These are phyloP conservation scores for Sylvietta virens DNA, from an alignment of 2,113 vertebrate species.

Conservation along the genomic window DNA sequence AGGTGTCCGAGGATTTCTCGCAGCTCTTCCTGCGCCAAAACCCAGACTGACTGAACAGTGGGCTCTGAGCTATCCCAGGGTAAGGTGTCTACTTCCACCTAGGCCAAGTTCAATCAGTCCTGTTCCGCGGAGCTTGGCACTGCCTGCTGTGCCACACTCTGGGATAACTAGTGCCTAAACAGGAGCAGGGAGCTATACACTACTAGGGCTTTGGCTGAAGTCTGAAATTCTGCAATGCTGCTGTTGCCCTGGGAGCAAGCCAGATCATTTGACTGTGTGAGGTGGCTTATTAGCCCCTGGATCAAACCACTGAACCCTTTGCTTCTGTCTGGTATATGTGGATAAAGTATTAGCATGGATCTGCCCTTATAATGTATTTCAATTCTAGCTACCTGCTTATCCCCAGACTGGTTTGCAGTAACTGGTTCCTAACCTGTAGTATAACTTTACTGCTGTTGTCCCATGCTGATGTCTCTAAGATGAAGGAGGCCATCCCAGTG, in stretches of 20 bases:
- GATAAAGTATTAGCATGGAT: background rate
- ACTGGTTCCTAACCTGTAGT: background rate
- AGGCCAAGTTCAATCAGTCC: background rate
- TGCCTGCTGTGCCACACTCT: fast-evolving
- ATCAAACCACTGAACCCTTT: background rate
- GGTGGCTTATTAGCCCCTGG: background rate
- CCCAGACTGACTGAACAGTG: background rate
- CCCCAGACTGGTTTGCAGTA: background rate
- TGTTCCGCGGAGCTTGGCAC: background rate
- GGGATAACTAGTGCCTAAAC: background rate
- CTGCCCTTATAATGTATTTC: background rate
- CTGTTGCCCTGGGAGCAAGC: background rate
- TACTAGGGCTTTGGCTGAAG: background rate
- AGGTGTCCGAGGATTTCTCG: background rate
- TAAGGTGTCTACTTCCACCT: background rate
- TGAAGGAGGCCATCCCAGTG: conserved; percentile 20
- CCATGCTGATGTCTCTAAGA: conserved; percentile 34
- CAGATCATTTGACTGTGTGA: background rate
- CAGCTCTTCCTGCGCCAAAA: background rate
- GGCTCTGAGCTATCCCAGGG: background rate
- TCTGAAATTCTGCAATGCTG: background rate
- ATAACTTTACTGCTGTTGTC: conserved; percentile 12
- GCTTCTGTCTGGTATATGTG: background rate
- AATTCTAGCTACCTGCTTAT: background rate
- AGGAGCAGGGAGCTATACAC: background rate